These are phyloP conservation scores for Mythimna ferrago DNA, from an alignment of 2,888 invertebrate genomes.

Conservation along the genomic window DNA sequence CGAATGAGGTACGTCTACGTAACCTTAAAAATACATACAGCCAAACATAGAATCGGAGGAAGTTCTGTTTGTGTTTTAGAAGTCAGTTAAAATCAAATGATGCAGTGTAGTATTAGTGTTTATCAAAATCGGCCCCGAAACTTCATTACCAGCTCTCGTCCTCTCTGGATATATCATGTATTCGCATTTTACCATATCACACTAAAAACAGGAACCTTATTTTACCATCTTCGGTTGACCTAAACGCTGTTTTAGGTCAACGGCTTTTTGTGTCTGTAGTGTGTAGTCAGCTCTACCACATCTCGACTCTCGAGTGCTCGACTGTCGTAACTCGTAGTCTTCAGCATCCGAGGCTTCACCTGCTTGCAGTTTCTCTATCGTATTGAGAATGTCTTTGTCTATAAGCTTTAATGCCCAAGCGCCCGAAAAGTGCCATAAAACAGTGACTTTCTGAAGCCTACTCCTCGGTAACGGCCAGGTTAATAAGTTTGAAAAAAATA, in stretches of 20 bases:
- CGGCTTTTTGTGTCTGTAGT: constrained; percentile 21
- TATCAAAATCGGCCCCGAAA: neutral
- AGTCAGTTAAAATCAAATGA: neutral
- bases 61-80: no score
- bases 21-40: no score
- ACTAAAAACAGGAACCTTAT: neutral
- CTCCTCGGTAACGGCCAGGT: no score
- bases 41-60: no score
- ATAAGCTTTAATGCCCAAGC: constrained; percentile 1
- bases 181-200: neutral
- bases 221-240: constrained; percentile 1
- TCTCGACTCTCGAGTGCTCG: constrained; percentile 31
- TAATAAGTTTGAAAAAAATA: no score
- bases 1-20: no score
- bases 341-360: constrained; percentile 17
- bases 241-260: constrained; percentile 42
- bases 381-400: neutral
- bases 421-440: no score
- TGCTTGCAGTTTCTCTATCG: constrained; percentile 3
- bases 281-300: constrained; percentile 33
- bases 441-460: no score
- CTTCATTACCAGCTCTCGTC: neutral
- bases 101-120: neutral
- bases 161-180: neutral
- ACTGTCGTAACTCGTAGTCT: constrained; percentile 9